Conservation (phyloP, 2,888 invertebrate species). For the Agelastica alni region DNA sequence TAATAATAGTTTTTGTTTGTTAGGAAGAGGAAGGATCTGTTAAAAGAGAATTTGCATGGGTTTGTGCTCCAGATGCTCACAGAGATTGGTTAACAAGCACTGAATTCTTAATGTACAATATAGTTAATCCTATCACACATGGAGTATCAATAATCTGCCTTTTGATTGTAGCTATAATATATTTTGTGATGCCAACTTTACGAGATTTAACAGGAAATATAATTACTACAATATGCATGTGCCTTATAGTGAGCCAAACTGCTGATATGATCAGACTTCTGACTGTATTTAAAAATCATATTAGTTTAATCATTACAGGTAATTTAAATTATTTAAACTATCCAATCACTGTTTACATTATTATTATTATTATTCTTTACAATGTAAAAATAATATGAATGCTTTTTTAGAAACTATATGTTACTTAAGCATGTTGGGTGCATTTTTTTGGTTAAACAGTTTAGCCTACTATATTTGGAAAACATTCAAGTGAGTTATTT, state of each 20-base stretch:
- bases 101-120: conserved; percentile 73
- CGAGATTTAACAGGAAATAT: conserved; percentile 84
- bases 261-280: conserved; percentile 80
- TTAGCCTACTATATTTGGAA: conserved; percentile 88
- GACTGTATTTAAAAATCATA: conserved; percentile 78
- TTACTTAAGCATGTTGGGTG: conserved; percentile 75
- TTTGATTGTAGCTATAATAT: conserved; percentile 74
- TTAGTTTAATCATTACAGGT: conserved; percentile 82
- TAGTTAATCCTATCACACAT: conserved; percentile 78
- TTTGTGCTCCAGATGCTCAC: conserved; percentile 72
- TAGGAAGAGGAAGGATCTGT: conserved; percentile 54
- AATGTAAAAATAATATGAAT: no score
- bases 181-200: conserved; percentile 81
- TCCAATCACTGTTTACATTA: conserved; percentile 2
- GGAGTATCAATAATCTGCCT: conserved; percentile 72
- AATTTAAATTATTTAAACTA: conserved; percentile 24
- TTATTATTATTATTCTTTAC: conserved; percentile 3
- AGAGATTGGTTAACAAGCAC: conserved; percentile 72
- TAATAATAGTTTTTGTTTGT: conserved; percentile 25
- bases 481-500: conserved; percentile 70
- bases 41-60: conserved; percentile 70
- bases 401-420: conserved; percentile 77
- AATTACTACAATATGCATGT: conserved; percentile 78
- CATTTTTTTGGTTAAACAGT: conserved; percentile 86
- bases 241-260: conserved; percentile 75